Evolutionary conservation across 2,113 vertebrate genomes (phyloP).

Genomic region (Kryptolebias marmoratus): DNA sequence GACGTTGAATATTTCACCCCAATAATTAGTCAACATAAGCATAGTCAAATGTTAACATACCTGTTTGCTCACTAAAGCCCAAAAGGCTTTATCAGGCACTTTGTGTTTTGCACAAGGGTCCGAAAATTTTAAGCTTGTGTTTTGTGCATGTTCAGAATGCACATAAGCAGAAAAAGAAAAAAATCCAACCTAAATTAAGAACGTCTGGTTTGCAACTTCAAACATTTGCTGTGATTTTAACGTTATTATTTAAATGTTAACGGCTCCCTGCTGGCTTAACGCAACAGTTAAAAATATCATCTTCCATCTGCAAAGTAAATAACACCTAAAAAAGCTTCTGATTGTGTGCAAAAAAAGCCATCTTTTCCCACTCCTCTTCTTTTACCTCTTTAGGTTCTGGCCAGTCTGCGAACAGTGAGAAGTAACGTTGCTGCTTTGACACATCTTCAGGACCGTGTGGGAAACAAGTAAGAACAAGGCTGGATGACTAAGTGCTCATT

Average conservation of each 20-base stretch:
- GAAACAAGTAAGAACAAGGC: slow-evolving; percentile 62
- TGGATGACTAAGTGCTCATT: not conserved
- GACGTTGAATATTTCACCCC: not conserved
- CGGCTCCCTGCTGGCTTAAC: not conserved
- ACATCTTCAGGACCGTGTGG: slow-evolving; percentile 81
- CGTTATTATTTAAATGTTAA: not conserved
- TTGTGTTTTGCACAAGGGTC: not conserved
- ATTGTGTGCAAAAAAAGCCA: not conserved
- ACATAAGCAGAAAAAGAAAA: not conserved
- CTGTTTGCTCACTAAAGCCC: not conserved
- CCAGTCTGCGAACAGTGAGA: slow-evolving; percentile 90
- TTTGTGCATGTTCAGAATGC: no score
- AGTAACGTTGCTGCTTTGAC: slow-evolving; percentile 85
- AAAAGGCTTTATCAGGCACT: not conserved
- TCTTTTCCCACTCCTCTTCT: not conserved
- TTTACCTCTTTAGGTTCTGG: slow-evolving; percentile 83
- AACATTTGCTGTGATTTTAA: not conserved
- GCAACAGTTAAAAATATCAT: not conserved
- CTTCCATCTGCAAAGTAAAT: not conserved
- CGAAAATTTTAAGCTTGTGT: not conserved
- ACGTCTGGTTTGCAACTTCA: not conserved
- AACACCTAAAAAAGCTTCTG: not conserved
- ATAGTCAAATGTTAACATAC: not conserved
- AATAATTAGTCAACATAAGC: not conserved
- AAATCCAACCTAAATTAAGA: not conserved